These are phyloP conservation scores for Spodoptera litura DNA, from an alignment of 1,140 invertebrate genomes.

Conservation along the genomic window DNA sequence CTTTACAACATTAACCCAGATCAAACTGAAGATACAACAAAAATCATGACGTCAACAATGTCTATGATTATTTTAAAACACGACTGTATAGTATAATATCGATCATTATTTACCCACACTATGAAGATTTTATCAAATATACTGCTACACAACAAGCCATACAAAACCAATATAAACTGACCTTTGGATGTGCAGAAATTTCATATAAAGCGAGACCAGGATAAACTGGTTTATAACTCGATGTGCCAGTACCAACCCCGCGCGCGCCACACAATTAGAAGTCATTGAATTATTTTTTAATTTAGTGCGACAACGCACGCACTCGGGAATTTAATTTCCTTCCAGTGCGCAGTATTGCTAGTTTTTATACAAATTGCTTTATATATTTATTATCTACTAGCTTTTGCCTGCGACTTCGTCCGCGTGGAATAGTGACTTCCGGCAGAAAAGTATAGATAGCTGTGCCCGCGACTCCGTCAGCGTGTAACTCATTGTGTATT, in stretches of 20 bases:
- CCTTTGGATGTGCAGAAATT: too few species aligned
- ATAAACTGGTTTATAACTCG: too few species aligned
- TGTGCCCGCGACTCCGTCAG: too few species aligned
- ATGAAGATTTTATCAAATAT: slow-evolving; percentile 26
- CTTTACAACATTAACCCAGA: too few species aligned
- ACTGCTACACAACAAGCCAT: too few species aligned
- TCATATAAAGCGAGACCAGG: too few species aligned
- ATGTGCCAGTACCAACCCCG: slow-evolving; percentile 52
- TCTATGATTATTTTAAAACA: slow-evolving; percentile 24
- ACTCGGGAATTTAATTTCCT: slow-evolving; percentile 53
- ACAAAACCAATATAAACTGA: too few species aligned
- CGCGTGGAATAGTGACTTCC: too few species aligned
- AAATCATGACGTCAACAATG: slow-evolving; percentile 28
- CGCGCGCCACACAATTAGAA: slow-evolving; percentile 55
- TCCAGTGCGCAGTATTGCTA: slow-evolving; percentile 11
- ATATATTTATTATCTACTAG: not conserved
- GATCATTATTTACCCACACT: slow-evolving; percentile 29
- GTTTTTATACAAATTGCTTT: slow-evolving; percentile 40
- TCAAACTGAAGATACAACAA: not conserved
- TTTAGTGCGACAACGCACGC: slow-evolving; percentile 59
- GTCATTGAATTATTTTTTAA: slow-evolving; percentile 61
- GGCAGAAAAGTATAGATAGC: too few species aligned
- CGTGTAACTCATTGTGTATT: too few species aligned
- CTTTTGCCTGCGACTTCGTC: too few species aligned
- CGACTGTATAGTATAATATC: slow-evolving; percentile 26